Base-by-base conservation (phyloP, 2,888 invertebrate genomes). In the Lasioglossum calceatum region DNA sequence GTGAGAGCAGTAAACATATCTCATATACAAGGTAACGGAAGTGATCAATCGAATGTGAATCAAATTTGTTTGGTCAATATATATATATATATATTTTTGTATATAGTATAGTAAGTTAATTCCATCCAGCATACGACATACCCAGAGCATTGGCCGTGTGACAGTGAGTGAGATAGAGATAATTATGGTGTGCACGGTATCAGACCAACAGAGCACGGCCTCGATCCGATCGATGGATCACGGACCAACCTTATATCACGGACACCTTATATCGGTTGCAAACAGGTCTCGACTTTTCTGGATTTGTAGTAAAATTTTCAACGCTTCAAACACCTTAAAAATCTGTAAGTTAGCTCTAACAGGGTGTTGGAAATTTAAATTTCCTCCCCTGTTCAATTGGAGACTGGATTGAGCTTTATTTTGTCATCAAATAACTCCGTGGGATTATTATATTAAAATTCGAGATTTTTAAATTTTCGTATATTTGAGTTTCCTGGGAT, bases 81-180 rank as follows among this genome's bases (percentile, higher is more conserved):
- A 70, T 70, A 70, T 70, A 32, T 67, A 70, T 36, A 70, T 70
- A 70, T 36, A 23, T 32, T 36, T 64, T 27, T 64, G 54, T 23
- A 54, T 54, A 70, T 39, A 39, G 36, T 54, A 92, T 92, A 92
- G 77, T 78, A 78, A 93, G 70, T 91, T 92, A 93, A 93, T 93
- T 94, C 91, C 93, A 95, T 95, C 95, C 94, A 95, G 95, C 95
- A 95, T 95, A 95, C 95, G 94, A 95, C 94, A 95, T 95, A 95
- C 94, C 94, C 94, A 95, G 94, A 95, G 94, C 95, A 95, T 95
- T 94, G 92, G 93, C 93, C 92, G 94, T 95, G 94, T 94, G 93
- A 92, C 89, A 94, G 93, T 93, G 92, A 92, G 90, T 93, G 93
- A 95, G 91, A 92, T 91, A 92, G 84, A 92, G 86, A 91, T 88